phyloP scores from a whole-genome alignment of 2,888 invertebrate species.

The Yponomeuta evonymella region DNA sequence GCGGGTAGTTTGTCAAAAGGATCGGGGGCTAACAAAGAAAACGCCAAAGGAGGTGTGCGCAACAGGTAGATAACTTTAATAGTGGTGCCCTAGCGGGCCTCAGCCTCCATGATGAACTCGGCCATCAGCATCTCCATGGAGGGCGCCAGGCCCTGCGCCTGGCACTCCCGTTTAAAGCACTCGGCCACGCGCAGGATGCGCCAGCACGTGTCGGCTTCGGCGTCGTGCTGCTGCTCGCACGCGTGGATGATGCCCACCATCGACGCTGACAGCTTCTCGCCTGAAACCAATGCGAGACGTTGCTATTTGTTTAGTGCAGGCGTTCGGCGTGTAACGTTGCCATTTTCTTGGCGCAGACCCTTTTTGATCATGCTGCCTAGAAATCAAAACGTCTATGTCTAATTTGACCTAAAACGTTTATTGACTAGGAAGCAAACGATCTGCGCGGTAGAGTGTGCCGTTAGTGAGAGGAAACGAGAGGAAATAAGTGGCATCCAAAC shows the following conservation, averaged over 20 bases:
- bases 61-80: slow-evolving; percentile 1
- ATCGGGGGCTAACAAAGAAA: neutral
- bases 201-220: slow-evolving; percentile 53
- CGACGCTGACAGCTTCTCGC: slow-evolving; percentile 42
- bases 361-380: no score
- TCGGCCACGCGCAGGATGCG: slow-evolving; percentile 55
- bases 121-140: slow-evolving; percentile 55
- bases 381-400: no score
- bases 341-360: no score
- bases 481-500: no score
- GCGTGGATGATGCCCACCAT: slow-evolving; percentile 51
- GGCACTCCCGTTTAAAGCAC: slow-evolving; percentile 52
- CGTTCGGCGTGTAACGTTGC: no score
- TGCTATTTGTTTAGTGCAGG: neutral
- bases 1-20: neutral
- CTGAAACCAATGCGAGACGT: slow-evolving; percentile 27
- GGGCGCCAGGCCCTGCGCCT: slow-evolving; percentile 44
- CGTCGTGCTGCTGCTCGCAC: slow-evolving; percentile 48
- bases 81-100: slow-evolving; percentile 24
- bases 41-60: neutral
- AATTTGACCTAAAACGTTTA: no score
- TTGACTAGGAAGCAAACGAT: no score
- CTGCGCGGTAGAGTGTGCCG: no score
- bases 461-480: no score
- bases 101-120: slow-evolving; percentile 58